Evolutionary conservation across 2,113 vertebrate species (phyloP).

Genomic region (Equus przewalskii): DNA sequence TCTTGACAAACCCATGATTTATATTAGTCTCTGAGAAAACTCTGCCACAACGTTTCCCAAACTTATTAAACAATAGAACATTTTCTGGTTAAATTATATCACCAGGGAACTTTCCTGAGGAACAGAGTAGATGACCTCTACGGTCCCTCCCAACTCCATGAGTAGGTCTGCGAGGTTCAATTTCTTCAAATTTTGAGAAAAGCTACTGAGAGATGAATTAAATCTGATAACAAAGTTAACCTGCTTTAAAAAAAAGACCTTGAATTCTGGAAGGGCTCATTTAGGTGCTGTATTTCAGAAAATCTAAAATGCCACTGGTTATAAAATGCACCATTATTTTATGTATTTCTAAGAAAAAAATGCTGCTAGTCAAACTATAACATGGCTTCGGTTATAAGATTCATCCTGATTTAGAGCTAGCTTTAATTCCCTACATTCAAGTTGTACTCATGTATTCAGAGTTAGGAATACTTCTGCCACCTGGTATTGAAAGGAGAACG

Average conservation of each 20-base stretch:
- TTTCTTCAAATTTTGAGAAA: not conserved
- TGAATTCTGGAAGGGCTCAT: constrained; percentile 60
- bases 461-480: not conserved
- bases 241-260: constrained; percentile 54
- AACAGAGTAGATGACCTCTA: not conserved
- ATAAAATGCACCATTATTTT: constrained; percentile 61
- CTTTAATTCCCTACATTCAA: not conserved
- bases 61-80: not conserved
- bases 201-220: not conserved
- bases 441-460: not conserved
- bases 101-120: not conserved
- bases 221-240: constrained; percentile 14
- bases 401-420: constrained; percentile 13
- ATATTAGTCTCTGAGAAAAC: not conserved
- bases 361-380: not conserved
- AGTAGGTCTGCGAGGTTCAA: not conserved
- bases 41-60: not conserved
- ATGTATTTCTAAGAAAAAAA: constrained; percentile 18
- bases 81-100: not conserved
- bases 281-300: constrained; percentile 43
- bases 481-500: not conserved
- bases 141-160: not conserved
- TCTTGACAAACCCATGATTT: not conserved
- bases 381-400: not conserved
- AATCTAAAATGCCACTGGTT: constrained; percentile 65